Base-by-base conservation (phyloP, 2,113 vertebrate species). In the Brachyistius frenatus region DNA sequence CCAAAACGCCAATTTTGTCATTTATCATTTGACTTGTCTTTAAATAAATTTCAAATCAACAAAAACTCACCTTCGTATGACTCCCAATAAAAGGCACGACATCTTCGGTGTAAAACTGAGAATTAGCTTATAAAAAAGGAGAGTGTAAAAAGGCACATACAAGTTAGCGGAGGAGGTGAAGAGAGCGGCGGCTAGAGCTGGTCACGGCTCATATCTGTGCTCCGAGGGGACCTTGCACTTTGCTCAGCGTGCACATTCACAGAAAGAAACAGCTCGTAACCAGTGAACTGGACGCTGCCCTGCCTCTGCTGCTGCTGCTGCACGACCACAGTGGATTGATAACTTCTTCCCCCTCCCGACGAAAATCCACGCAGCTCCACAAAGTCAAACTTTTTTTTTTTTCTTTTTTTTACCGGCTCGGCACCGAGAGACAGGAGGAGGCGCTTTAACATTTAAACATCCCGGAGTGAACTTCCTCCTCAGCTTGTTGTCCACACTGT, bases 71-170 rank as follows among this genome's bases (percentile, higher is more conserved):
- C 93, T 93, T 72, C 91, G 76, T 36, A 94, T 66, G 35, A 89
- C 89, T 90, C 92, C 89, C n/a, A 94, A 61, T 55, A 95, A 74
- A 63, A 92, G 78, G 58, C 88, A 88, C 57, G 94, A 94, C 94
- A 95, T 95, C 16, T 87, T 90, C 5, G 56, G 46, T n/a, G 47
- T 10, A 63, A 55, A 72, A 73, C 10, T 2, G 36, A 2, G 37
- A 63, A 49, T 10, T 55, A 60, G n/a, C n/a, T 31, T 6, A 54
- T 49, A 37, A 56, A 60, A 77, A 37, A 53, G 13, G 33, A 66
- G 31, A 11, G 63, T 0, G 4, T 37, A 16, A 68, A 71, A 80
- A 66, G 61, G 46, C 65, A 63, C 68, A 72, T 68, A 33, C 7
- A 70, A 37, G 69, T 30, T 5, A 36, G 1, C 64, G 68, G 57